A percentile compares a stretch with the other conserved stretches of the same genome.
Evolutionary conservation across 1,140 invertebrate genomes (phyloP).

Genomic region (Apis florea): DNA sequence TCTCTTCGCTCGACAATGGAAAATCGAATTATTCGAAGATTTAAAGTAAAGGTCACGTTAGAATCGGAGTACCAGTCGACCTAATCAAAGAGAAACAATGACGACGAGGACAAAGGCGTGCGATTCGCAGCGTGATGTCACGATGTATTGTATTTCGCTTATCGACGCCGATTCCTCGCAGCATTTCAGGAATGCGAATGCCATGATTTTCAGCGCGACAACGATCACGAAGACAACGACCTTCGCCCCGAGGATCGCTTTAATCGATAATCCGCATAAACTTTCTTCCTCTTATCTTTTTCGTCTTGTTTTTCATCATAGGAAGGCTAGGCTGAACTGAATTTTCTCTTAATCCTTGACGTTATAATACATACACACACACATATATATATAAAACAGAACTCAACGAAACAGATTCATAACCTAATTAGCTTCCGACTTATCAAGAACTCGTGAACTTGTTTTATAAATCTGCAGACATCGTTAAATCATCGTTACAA

Average conservation of each 20-base stretch:
- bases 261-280: constrained; percentile 24
- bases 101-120: constrained; percentile 21
- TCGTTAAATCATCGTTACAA: constrained; percentile 14
- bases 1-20: no score
- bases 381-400: no score
- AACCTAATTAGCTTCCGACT: constrained; percentile 2
- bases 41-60: not conserved
- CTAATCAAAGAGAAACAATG: not conserved
- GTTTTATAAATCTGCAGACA: constrained; percentile 33
- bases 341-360: not conserved
- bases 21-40: not conserved
- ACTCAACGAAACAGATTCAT: not conserved
- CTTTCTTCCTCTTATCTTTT: no score
- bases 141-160: constrained; percentile 74
- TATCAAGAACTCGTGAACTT: constrained; percentile 9
- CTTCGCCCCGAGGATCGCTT: constrained; percentile 43
- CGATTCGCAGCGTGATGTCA: constrained; percentile 68
- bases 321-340: not conserved
- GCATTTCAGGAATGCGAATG: constrained; percentile 73
- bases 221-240: constrained; percentile 32
- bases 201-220: constrained; percentile 42
- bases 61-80: not conserved
- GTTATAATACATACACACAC: no score
- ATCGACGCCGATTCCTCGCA: constrained; percentile 67
- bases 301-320: not conserved